Evolutionary conservation across 92 coral and sea anemone genomes (phyloP).

Genomic region (Muricea muricata): DNA sequence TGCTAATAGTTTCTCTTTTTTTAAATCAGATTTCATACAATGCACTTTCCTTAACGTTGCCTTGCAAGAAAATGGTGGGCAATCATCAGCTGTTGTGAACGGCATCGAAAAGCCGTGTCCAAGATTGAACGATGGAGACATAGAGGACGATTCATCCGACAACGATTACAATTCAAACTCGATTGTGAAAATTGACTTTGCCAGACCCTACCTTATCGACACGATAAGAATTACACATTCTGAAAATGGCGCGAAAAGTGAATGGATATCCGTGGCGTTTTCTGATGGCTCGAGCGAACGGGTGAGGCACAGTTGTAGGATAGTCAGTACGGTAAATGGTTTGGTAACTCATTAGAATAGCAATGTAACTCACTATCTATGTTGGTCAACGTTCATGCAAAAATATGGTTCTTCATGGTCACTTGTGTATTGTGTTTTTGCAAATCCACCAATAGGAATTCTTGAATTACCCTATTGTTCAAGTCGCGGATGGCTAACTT

Average conservation of each 20-base stretch:
- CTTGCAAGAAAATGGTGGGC: conserved; percentile 1
- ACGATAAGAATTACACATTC: conserved; percentile 17
- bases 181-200: neutral
- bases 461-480: no score
- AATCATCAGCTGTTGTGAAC: conserved; percentile 1
- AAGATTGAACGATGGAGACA: neutral
- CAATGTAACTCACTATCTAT: no score
- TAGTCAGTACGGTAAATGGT: no score
- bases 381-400: no score
- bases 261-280: neutral
- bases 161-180: neutral
- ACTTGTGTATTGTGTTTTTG: no score
- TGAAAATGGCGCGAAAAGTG: neutral
- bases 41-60: conserved; percentile 30
- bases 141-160: neutral
- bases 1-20: neutral
- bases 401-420: no score
- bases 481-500: no score
- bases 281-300: conserved; percentile 3
- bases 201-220: conserved; percentile 20
- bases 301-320: neutral
- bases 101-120: neutral
- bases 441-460: no score
- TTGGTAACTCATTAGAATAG: no score
- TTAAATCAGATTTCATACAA: neutral